Evolutionary conservation across 2,888 invertebrate genomes (phyloP).

Genomic region (Unio delphinus): DNA sequence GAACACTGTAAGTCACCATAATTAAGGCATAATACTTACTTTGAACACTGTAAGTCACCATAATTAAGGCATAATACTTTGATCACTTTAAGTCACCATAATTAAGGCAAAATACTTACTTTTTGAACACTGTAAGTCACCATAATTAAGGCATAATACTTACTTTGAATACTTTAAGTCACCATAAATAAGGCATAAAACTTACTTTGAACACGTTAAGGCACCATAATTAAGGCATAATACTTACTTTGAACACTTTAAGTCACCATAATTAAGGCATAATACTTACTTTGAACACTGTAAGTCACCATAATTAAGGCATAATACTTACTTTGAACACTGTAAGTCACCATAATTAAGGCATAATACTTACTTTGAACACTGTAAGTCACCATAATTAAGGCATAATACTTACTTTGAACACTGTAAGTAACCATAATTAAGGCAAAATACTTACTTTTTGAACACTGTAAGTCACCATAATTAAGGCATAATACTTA

Average conservation of each 20-base stretch:
- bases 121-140: too few species aligned
- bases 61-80: constrained; percentile 2
- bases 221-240: constrained; percentile 6
- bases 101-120: not conserved
- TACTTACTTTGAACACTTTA: constrained; percentile 26
- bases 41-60: constrained; percentile 6
- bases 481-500: constrained; percentile 22
- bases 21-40: constrained; percentile 24
- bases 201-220: constrained; percentile 18
- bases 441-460: constrained; percentile 27
- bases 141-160: constrained; percentile 20
- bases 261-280: not conserved
- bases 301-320: not conserved
- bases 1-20: constrained; percentile 1
- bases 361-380: constrained; percentile 33
- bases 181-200: constrained; percentile 14
- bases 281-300: constrained; percentile 32
- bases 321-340: constrained; percentile 33
- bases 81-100: too few species aligned
- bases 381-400: too few species aligned
- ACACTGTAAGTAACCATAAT: too few species aligned
- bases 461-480: constrained; percentile 6
- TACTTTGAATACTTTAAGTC: constrained; percentile 13
- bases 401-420: constrained; percentile 33
- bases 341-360: too few species aligned